Evolutionary conservation across 2,113 vertebrate genomes (phyloP), one percentile per base, ranked within the genome.

Genomic region (Azemiops feae): DNA sequence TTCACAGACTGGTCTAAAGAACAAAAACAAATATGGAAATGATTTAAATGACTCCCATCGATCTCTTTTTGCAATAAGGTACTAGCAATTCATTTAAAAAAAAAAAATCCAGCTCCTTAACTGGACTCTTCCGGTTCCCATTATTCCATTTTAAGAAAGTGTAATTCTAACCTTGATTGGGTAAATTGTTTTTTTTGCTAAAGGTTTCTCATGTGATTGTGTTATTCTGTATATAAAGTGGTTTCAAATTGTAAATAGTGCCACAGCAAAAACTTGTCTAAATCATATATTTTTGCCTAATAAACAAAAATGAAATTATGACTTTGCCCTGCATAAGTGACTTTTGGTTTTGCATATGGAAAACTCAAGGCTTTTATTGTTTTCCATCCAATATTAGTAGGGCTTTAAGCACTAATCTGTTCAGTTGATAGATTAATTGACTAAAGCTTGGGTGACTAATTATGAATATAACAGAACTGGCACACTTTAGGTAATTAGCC

Each of bases 261-360:
- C 98, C 98, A 98, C 98, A 98, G 98, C 98, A 98, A 98, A 90
- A 98, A 99, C 98, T 99, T 99, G 99, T 99, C 98, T 98, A 99
- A 99, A 99, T 99, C 99, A 98, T 99, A 99, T 99, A 99, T 99
- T 99, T 98, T 99, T 99, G 99, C 99, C 98, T 99, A 99, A 99
- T 99, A 99, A 99, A 99, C 98, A 98, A 98, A 99, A 99, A 98
- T 98, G 98, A 99, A 99, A 99, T 97, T 95, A 97, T 92, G 93
- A 96, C 8, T 54, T 53, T 86, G 94, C 93, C 92, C 94, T 93
- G 55, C 91, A 96, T 89, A 92, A 95, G 96, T 95, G 93, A 89
- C 95, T 96, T 95, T 95, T 95, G 92, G 96, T 91, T 88, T 91
- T 92, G 64, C 90, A 96, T 27, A 57, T 88, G 55, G 92, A 10